Evolutionary conservation across 2,888 invertebrate genomes (phyloP).

Genomic region (Hydropsyche betteni): DNA sequence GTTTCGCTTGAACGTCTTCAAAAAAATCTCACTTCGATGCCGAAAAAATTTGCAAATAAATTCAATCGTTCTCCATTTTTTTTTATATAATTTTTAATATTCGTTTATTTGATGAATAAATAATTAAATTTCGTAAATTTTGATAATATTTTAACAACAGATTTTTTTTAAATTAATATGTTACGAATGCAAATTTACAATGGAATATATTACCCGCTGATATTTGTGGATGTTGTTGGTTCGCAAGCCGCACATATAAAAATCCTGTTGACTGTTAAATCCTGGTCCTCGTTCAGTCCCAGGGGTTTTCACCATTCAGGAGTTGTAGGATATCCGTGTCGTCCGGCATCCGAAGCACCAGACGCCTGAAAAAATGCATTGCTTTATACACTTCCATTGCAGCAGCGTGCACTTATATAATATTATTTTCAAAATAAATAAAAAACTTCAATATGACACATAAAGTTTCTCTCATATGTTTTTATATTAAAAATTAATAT

Average conservation of each 20-base stretch:
- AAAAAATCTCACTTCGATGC: too few species aligned
- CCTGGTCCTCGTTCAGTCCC: background rate
- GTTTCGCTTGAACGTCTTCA: too few species aligned
- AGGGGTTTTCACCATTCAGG: slow-evolving; percentile 4
- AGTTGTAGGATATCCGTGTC: slow-evolving; percentile 18
- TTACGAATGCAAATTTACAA: background rate
- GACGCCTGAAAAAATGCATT: slow-evolving; percentile 44
- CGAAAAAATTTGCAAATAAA: too few species aligned
- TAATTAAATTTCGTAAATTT: background rate
- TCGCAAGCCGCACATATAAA: background rate
- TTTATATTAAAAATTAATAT: too few species aligned
- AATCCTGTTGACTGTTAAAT: background rate
- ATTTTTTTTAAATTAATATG: background rate
- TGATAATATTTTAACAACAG: background rate
- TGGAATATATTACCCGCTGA: background rate
- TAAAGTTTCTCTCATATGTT: too few species aligned
- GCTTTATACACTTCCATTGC: background rate
- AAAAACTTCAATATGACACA: too few species aligned
- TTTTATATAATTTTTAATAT: too few species aligned
- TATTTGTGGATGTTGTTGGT: background rate
- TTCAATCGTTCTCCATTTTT: too few species aligned
- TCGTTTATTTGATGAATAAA: too few species aligned
- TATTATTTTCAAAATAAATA: too few species aligned
- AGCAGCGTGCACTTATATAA: too few species aligned
- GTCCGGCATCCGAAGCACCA: slow-evolving; percentile 1